Evolutionary conservation across 2,113 vertebrate genomes (phyloP).

Genomic region (Rattus rattus): DNA sequence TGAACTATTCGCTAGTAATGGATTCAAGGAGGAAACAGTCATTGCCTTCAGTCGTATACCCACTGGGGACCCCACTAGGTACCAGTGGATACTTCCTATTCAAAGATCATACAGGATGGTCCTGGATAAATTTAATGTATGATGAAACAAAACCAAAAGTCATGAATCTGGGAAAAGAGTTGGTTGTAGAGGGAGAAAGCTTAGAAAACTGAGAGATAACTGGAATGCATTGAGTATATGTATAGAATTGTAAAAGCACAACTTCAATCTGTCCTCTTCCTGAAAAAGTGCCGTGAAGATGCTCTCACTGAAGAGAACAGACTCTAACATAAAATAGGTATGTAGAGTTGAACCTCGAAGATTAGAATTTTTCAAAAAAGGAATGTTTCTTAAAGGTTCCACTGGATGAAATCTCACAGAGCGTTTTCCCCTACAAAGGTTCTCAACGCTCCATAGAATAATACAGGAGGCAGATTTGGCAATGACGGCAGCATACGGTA

Average conservation of each 20-base stretch:
- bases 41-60: neutral
- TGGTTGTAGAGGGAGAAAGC: neutral
- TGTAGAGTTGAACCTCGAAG: neutral
- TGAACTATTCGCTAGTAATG: neutral
- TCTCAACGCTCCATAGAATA: constrained; percentile 52
- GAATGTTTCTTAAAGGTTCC: constrained; percentile 19
- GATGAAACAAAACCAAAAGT: neutral
- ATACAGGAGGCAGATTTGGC: constrained; percentile 31
- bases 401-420: constrained; percentile 38
- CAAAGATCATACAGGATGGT: neutral
- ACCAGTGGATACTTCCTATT: neutral
- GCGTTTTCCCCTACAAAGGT: constrained; percentile 38
- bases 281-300: constrained; percentile 36
- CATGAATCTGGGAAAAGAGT: neutral
- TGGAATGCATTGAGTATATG: no score
- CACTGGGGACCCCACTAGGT: no score
- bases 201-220: no score
- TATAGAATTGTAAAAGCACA: no score
- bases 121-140: neutral
- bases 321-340: constrained; percentile 29
- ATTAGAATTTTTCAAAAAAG: constrained; percentile 8
- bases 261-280: neutral
- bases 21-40: neutral
- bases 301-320: constrained; percentile 6
- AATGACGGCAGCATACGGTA: neutral